Conservation (phyloP, 2,888 invertebrate genomes). For the Catocala nupta region DNA sequence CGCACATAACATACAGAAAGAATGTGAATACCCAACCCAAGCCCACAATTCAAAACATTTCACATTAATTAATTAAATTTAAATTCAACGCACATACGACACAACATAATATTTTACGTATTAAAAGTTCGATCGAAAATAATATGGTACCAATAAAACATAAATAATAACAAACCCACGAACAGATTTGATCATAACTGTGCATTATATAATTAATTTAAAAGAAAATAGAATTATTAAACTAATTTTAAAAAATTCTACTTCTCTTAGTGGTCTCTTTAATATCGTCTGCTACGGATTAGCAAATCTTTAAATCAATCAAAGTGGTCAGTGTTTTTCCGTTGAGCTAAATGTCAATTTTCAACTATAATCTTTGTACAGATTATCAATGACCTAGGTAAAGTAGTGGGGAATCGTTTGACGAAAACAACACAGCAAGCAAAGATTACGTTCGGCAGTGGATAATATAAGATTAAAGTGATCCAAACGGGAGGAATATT, state of each 20-base stretch:
- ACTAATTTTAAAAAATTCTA: conserved; percentile 22
- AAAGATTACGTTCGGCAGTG: too few relatives aligned
- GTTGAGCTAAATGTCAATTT: neutral
- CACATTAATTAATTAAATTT: conserved; percentile 31
- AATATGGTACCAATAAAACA: conserved; percentile 40
- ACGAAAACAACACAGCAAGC: too few relatives aligned
- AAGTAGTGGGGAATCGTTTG: too few relatives aligned
- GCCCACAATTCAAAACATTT: conserved; percentile 7
- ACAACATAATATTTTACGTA: conserved; percentile 24
- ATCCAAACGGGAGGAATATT: too few relatives aligned
- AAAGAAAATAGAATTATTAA: neutral
- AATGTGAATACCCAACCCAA: conserved; percentile 21
- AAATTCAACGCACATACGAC: conserved; percentile 29
- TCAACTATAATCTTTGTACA: neutral
- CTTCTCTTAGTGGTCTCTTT: conserved; percentile 29
- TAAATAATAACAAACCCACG: conserved; percentile 44
- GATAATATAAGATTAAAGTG: too few relatives aligned
- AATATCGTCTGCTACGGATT: conserved; percentile 1
- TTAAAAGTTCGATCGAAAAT: conserved; percentile 26
- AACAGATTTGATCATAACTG: conserved; percentile 34
- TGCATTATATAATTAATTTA: conserved; percentile 26
- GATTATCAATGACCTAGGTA: too few relatives aligned
- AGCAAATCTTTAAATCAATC: conserved; percentile 7
- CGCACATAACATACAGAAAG: conserved; percentile 10
- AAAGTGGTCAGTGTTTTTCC: conserved; percentile 1